Evolutionary conservation across 2,888 invertebrate genomes (phyloP).

Genomic region (Dryobotodes eremita): DNA sequence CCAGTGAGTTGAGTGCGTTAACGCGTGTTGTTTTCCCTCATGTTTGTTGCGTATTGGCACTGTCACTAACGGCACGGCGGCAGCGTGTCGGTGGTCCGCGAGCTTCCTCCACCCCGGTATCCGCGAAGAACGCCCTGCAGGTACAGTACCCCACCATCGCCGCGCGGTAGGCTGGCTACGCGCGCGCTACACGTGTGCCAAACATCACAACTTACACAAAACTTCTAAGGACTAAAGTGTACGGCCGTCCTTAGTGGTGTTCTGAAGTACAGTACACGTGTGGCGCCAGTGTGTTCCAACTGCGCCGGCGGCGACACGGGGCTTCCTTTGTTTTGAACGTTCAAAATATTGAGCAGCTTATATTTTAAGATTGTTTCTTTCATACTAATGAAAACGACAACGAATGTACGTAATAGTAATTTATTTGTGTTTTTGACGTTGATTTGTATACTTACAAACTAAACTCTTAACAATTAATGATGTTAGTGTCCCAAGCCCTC

Average conservation of each 20-base stretch:
- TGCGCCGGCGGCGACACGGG: slow-evolving; percentile 75
- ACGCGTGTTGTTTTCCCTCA: slow-evolving; percentile 88
- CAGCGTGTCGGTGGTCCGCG: slow-evolving; percentile 90
- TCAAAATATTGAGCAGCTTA: slow-evolving; percentile 69
- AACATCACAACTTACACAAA: slow-evolving; percentile 69
- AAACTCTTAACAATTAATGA: slow-evolving; percentile 66
- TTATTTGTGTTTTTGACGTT: slow-evolving; percentile 66
- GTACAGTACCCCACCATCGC: slow-evolving; percentile 91
- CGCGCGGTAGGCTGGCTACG: slow-evolving; percentile 83
- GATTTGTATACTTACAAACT: slow-evolving; percentile 68
- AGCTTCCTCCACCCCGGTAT: slow-evolving; percentile 90
- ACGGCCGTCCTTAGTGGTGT: slow-evolving; percentile 60
- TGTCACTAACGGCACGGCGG: slow-evolving; percentile 87
- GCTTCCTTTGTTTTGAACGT: slow-evolving; percentile 74
- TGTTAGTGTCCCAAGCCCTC: slow-evolving; percentile 60
- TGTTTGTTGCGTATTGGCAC: slow-evolving; percentile 87
- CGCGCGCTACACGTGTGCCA: slow-evolving; percentile 71
- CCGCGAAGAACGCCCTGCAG: slow-evolving; percentile 92
- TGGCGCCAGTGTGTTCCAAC: slow-evolving; percentile 66
- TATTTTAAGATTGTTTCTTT: slow-evolving; percentile 66
- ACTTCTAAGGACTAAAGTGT: slow-evolving; percentile 22
- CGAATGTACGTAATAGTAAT: slow-evolving; percentile 71
- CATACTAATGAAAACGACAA: slow-evolving; percentile 65
- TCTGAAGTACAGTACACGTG: slow-evolving; percentile 82
- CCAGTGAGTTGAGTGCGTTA: slow-evolving; percentile 82